Base-by-base conservation (phyloP, 1,140 invertebrate species). In the Oncopeltus fasciatus region DNA sequence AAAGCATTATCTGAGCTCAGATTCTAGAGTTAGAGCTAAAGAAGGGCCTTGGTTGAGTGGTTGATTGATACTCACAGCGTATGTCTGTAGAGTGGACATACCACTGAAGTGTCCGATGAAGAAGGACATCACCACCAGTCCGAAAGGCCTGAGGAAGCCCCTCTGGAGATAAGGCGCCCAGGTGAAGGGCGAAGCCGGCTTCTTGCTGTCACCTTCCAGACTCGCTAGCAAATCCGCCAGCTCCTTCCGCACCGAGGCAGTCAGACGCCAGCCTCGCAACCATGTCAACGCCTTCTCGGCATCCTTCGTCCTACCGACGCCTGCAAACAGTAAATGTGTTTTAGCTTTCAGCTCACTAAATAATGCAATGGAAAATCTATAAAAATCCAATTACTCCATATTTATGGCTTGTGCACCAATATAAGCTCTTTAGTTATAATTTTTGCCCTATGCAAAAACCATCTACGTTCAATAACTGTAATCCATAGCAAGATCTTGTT, bases 91-190 rank as follows among this genome's bases (percentile, higher is more conserved):
- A 0, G 83, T 81, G 0, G 79, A 80, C 71, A 80, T 80, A 2
- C 86, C 85, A 20, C 81, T 81, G 63, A 87, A 88, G 62, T 85
- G 78, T 0, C 80, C 76, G 1, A 85, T 74, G 66, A 85, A 84
- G 68, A 87, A 87, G 2, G 74, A 73, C 14, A 79, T 74, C 0
- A 75, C 73, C 0, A 87, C 78, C 1, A 88, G 67, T 0, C 77
- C 65, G 63, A 81, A 86, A 0, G 85, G 85, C n/a, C 74, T 64
- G 12, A 82, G 68, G 67, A 87, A 84, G 27, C 75, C 76, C 29
- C 70, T 72, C 18, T 75, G 20, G 16, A 33, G 20, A 44, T 63
- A 63, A 12, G 57, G 53, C 16, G 27, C 28, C 53, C 56, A 59
- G 18, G 56, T 20, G 33, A 63, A 57, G 11, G 56, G 56, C 8